Percentiles rank a stretch among this genome's conserved stretches.
phyloP scores from a whole-genome alignment of 2,113 vertebrate species.

The Cebus imitator region DNA sequence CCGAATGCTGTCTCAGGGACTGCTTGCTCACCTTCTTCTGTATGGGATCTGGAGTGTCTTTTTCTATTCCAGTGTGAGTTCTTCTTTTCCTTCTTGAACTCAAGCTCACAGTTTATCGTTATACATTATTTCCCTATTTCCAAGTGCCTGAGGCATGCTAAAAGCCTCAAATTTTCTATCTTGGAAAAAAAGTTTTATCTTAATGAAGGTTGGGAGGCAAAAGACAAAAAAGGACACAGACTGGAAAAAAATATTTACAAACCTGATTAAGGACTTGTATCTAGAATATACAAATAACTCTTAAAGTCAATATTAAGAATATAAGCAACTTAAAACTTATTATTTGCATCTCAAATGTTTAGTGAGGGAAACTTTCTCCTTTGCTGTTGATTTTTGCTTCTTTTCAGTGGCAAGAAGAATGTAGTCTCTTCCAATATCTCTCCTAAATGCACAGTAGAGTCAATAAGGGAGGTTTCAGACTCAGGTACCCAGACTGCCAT shows the following conservation, averaged over 20 bases:
- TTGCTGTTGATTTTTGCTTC: background rate
- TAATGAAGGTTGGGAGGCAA: background rate
- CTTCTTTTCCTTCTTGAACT: background rate
- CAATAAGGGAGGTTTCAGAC: background rate
- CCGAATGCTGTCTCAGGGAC: background rate
- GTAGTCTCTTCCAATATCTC: background rate
- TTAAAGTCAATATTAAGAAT: background rate
- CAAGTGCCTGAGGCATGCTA: background rate
- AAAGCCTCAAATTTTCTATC: background rate
- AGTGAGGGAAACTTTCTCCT: background rate
- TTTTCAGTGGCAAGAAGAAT: background rate
- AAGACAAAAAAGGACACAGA: background rate
- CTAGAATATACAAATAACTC: background rate
- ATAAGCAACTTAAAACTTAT: background rate
- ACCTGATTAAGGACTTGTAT: background rate
- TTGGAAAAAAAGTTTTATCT: background rate
- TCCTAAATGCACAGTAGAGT: background rate
- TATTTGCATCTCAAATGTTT: background rate
- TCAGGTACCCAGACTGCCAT: background rate
- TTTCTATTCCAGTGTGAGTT: background rate
- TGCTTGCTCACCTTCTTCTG: background rate
- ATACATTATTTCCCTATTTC: background rate
- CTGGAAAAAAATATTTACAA: background rate
- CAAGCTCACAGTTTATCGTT: background rate
- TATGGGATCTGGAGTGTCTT: background rate